Evolutionary conservation across 2,888 invertebrate genomes (phyloP).

Genomic region (Pseudoips prasinana): DNA sequence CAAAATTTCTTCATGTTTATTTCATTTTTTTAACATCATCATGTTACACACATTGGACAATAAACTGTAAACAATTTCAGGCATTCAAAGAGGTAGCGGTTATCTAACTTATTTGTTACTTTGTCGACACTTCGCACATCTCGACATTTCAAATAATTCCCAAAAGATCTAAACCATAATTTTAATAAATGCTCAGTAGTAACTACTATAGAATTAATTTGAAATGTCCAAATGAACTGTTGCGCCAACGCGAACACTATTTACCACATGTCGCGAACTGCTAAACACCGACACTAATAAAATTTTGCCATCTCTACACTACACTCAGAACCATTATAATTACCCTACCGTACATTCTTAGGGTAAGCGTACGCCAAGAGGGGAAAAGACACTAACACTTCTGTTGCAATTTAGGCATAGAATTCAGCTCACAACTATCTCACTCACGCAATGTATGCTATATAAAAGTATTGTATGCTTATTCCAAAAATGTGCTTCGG

Average conservation of each 20-base stretch:
- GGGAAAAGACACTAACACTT: no score
- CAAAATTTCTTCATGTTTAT: slow-evolving; percentile 68
- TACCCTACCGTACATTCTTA: slow-evolving; percentile 21
- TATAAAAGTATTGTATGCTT: no score
- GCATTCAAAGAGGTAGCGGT: slow-evolving; percentile 76
- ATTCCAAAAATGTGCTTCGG: no score
- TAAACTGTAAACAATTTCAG: slow-evolving; percentile 66
- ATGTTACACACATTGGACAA: slow-evolving; percentile 62
- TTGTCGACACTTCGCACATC: slow-evolving; percentile 8
- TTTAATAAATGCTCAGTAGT: slow-evolving; percentile 32
- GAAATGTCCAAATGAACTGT: slow-evolving; percentile 25
- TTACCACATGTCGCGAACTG: slow-evolving; percentile 46
- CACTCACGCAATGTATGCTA: no score
- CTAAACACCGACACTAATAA: slow-evolving; percentile 38
- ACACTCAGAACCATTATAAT: slow-evolving; percentile 38
- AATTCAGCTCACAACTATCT: no score
- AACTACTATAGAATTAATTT: slow-evolving; percentile 5
- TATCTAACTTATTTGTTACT: slow-evolving; percentile 50
- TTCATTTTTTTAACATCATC: slow-evolving; percentile 62
- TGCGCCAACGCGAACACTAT: slow-evolving; percentile 30
- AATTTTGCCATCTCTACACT: slow-evolving; percentile 35
- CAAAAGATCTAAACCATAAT: slow-evolving; percentile 20
- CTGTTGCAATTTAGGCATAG: no score
- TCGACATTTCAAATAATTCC: slow-evolving; percentile 13
- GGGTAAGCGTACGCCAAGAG: background rate